A percentile compares a stretch with the other conserved stretches of the same genome.
phyloP scores from a whole-genome alignment of 2,888 invertebrate genomes.

The Antheraea assamensis region DNA sequence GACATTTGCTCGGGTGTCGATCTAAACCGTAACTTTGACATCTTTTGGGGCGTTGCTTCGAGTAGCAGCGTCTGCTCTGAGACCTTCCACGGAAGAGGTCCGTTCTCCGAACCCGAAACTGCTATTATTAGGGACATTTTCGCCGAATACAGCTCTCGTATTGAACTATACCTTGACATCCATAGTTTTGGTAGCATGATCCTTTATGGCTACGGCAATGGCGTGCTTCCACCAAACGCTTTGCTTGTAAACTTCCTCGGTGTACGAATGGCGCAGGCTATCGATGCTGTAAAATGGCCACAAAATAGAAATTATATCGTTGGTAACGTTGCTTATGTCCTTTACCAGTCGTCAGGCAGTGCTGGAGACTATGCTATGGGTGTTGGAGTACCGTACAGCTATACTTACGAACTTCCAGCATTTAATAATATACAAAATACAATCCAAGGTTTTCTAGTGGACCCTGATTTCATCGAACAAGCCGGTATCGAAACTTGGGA shows the following conservation, averaged over 20 bases:
- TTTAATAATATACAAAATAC: constrained; percentile 53
- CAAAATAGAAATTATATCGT: constrained; percentile 69
- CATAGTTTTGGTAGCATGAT: constrained; percentile 89
- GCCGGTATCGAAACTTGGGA: constrained; percentile 84
- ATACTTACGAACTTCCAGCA: constrained; percentile 84
- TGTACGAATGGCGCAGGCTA: constrained; percentile 66
- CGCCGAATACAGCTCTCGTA: constrained; percentile 59
- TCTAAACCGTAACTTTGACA: constrained; percentile 88
- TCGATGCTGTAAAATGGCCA: constrained; percentile 70
- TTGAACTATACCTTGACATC: constrained; percentile 86
- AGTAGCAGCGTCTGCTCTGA: constrained; percentile 81
- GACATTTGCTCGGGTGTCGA: constrained; percentile 85
- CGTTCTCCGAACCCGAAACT: constrained; percentile 87
- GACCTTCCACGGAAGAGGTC: constrained; percentile 82
- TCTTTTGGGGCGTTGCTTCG: constrained; percentile 83
- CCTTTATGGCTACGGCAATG: constrained; percentile 62
- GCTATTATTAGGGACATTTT: constrained; percentile 81
- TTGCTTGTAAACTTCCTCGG: constrained; percentile 63
- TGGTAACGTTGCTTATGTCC: constrained; percentile 70
- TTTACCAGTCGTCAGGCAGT: constrained; percentile 83
- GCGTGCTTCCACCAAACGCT: constrained; percentile 74
- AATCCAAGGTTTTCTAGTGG: constrained; percentile 79
- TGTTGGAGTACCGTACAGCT: constrained; percentile 76
- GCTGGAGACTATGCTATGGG: constrained; percentile 84
- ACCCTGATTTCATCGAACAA: constrained; percentile 77